Percentiles rank a stretch among this genome's conserved stretches.
These are phyloP conservation scores for Dendrolimus kikuchii DNA, from an alignment of 1,140 invertebrate genomes.

Conservation along the genomic window DNA sequence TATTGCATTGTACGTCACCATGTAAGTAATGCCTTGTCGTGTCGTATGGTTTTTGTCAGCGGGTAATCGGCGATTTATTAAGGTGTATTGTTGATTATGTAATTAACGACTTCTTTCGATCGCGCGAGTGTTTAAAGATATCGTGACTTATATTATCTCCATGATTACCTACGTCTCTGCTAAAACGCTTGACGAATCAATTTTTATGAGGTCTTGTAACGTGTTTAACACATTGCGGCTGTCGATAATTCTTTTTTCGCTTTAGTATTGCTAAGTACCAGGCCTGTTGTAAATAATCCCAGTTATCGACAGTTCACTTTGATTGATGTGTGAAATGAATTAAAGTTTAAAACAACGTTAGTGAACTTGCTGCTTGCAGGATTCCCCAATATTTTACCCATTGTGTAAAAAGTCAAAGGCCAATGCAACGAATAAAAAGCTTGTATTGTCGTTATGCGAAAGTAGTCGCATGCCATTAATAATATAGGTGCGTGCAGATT, in stretches of 20 bases:
- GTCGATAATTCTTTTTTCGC: too few relatives aligned
- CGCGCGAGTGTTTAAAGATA: slow-evolving; percentile 20
- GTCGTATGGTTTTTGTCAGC: slow-evolving; percentile 54
- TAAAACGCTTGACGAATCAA: slow-evolving; percentile 22
- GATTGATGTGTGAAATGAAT: too few relatives aligned
- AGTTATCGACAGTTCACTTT: too few relatives aligned
- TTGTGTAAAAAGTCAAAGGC: too few relatives aligned
- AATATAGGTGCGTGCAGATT: slow-evolving; percentile 30
- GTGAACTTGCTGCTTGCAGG: too few relatives aligned
- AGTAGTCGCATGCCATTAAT: slow-evolving; percentile 6
- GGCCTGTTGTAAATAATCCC: too few relatives aligned
- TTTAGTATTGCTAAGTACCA: too few relatives aligned
- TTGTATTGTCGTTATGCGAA: slow-evolving; percentile 18
- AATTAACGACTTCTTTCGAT: slow-evolving; percentile 35
- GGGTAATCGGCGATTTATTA: slow-evolving; percentile 59
- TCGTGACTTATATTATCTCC: slow-evolving; percentile 8
- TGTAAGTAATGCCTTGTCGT: slow-evolving; percentile 51
- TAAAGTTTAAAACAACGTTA: too few relatives aligned
- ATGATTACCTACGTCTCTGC: slow-evolving; percentile 11
- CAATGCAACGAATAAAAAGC: too few relatives aligned
- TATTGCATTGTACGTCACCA: slow-evolving; percentile 43
- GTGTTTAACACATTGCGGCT: not conserved
- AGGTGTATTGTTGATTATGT: slow-evolving; percentile 51
- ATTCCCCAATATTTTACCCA: too few relatives aligned
- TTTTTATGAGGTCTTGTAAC: slow-evolving; percentile 12